Percentiles rank a stretch among this genome's conserved stretches.
Evolutionary conservation across 2,888 invertebrate genomes (phyloP).

Genomic region (Scaeva pyrastri): DNA sequence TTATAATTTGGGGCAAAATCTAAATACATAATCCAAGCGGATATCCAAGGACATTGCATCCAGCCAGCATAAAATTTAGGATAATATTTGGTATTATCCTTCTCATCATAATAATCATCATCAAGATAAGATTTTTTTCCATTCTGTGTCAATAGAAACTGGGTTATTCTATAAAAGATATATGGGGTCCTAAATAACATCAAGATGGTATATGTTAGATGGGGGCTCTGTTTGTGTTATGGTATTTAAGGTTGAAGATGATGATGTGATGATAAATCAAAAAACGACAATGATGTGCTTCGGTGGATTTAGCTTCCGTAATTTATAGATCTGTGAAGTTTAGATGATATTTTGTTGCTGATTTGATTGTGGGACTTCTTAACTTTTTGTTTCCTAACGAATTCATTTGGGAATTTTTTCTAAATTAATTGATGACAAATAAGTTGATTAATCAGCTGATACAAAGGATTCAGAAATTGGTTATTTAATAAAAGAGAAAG

Average conservation of each 20-base stretch:
- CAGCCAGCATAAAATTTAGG: conserved; percentile 11
- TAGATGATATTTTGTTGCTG: not conserved
- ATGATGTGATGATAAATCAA: conserved; percentile 5
- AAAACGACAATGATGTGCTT: conserved; percentile 3
- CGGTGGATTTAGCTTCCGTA: not conserved
- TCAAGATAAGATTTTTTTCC: conserved; percentile 2
- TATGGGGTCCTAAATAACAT: not conserved
- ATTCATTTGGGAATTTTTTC: not conserved
- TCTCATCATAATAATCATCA: not conserved
- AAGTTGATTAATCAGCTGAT: not conserved
- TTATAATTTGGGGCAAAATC: conserved; percentile 35
- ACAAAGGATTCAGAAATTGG: too few species aligned
- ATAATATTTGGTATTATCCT: not conserved
- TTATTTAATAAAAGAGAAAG: too few species aligned
- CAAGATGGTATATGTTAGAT: not conserved
- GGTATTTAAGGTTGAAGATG: not conserved
- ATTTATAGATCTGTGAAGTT: not conserved
- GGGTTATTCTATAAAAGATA: conserved; percentile 10
- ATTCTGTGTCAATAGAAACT: conserved; percentile 35
- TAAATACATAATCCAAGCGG: conserved; percentile 27
- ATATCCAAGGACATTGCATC: conserved; percentile 30
- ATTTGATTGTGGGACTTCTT: not conserved
- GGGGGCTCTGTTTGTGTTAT: not conserved
- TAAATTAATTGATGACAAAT: not conserved
- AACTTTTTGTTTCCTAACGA: not conserved